phyloP scores from a whole-genome alignment of 64 coral and sea anemone species.

The Acropora yongei region DNA sequence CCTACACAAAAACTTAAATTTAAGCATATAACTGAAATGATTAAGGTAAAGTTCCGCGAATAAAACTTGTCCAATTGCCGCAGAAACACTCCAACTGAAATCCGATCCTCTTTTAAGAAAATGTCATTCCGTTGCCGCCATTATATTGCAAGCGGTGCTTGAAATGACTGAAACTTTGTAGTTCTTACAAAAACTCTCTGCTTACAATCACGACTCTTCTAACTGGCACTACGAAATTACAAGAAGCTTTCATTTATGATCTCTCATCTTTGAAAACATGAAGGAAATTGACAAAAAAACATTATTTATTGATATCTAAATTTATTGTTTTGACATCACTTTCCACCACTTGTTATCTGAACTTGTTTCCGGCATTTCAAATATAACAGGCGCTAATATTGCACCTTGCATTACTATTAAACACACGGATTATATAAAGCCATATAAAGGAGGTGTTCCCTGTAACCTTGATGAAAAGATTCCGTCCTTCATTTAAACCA shows the following conservation, averaged over 20 bases:
- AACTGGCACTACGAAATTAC: not conserved
- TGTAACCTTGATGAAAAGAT: not conserved
- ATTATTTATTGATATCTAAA: not conserved
- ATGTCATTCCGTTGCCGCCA: not conserved
- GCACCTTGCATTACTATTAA: too few species aligned
- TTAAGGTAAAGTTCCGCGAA: not conserved
- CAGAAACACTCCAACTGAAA: not conserved
- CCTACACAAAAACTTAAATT: not conserved
- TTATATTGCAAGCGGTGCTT: not conserved
- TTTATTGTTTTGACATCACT: not conserved
- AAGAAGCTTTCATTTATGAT: not conserved
- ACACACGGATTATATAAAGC: not conserved
- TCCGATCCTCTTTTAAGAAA: not conserved
- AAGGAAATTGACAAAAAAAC: not conserved
- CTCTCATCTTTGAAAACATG: not conserved
- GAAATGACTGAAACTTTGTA: not conserved
- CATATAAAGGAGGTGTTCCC: not conserved
- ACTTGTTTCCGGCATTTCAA: not conserved
- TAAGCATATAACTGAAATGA: not conserved
- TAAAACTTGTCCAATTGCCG: not conserved
- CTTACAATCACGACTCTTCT: not conserved
- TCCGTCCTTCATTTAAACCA: not conserved
- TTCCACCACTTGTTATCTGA: not conserved
- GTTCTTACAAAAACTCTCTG: not conserved
- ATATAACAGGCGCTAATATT: not conserved